Percentiles rank a stretch among this genome's conserved stretches.
Evolutionary conservation across 53 echinoderm and acorn worm species (phyloP).

Genomic region (Paracentrotus lividus): DNA sequence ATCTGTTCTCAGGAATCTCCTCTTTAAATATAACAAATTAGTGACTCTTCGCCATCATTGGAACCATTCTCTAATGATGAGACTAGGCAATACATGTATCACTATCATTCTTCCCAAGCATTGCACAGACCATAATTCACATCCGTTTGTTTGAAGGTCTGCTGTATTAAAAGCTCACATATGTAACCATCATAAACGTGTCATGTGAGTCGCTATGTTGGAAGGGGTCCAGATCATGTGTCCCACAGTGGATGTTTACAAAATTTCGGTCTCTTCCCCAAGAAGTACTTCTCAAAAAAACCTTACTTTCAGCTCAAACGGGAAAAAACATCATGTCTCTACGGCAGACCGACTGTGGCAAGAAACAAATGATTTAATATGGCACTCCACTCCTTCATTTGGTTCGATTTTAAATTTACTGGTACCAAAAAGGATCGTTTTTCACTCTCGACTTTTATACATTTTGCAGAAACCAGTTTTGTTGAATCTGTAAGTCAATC

Average conservation of each 20-base stretch:
- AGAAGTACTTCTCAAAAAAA: background rate
- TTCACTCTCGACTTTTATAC: background rate
- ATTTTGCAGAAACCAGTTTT: background rate
- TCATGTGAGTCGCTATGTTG: background rate
- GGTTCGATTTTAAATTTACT: conserved; percentile 26
- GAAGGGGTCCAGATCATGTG: background rate
- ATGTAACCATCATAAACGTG: background rate
- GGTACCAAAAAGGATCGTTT: background rate
- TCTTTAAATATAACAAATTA: background rate
- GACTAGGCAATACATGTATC: background rate
- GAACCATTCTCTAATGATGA: background rate
- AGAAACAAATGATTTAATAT: background rate
- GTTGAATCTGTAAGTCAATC: background rate
- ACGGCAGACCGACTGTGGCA: background rate
- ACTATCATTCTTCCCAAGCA: background rate
- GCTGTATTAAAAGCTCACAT: conserved; percentile 11
- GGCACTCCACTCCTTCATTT: background rate
- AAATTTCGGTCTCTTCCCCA: background rate
- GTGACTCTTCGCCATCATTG: background rate
- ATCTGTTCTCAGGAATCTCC: background rate
- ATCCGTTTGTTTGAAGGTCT: conserved; percentile 18
- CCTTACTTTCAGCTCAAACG: background rate
- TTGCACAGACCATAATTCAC: background rate
- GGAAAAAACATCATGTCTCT: background rate
- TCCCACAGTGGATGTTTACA: background rate